A percentile compares a stretch with the other conserved stretches of the same genome.
Evolutionary conservation across 2,888 invertebrate species (phyloP).

Genomic region (Tricholauxania praeusta): DNA sequence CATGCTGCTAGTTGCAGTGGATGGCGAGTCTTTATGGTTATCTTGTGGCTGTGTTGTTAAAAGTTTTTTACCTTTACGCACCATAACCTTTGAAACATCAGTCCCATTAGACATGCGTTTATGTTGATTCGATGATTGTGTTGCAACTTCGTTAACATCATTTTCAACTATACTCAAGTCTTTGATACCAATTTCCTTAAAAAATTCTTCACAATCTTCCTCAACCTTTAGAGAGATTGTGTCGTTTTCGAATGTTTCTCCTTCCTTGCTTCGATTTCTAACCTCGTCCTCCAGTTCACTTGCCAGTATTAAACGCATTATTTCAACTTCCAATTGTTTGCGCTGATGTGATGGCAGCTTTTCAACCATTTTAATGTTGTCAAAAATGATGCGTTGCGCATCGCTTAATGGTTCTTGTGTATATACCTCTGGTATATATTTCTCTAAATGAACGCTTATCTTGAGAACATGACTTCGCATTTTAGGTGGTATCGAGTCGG

Average conservation of each 20-base stretch:
- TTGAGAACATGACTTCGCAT: slow-evolving; percentile 47
- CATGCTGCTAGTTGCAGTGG: no score
- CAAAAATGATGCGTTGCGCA: slow-evolving; percentile 40
- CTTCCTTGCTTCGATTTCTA: no score
- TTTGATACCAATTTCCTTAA: slow-evolving; percentile 49
- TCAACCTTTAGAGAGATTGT: slow-evolving; percentile 33
- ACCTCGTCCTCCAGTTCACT: slow-evolving; percentile 46
- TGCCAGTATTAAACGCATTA: slow-evolving; percentile 51
- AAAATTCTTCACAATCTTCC: slow-evolving; percentile 49
- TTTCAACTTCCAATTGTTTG: slow-evolving; percentile 53
- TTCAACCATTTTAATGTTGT: slow-evolving; percentile 46
- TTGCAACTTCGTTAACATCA: no score
- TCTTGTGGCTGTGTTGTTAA: no score
- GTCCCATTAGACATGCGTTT: no score
- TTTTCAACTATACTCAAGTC: slow-evolving; percentile 27
- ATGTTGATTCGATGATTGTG: no score
- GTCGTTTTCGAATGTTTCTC: slow-evolving; percentile 13
- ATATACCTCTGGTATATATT: slow-evolving; percentile 26
- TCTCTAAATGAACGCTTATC: slow-evolving; percentile 41
- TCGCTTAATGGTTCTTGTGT: slow-evolving; percentile 16
- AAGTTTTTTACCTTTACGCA: no score
- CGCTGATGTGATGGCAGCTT: slow-evolving; percentile 44
- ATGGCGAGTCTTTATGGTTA: no score
- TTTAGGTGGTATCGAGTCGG: slow-evolving; percentile 46
- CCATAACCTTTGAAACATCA: no score